Evolutionary conservation across 1,140 invertebrate genomes (phyloP).

Genomic region (Gryon sp.): DNA sequence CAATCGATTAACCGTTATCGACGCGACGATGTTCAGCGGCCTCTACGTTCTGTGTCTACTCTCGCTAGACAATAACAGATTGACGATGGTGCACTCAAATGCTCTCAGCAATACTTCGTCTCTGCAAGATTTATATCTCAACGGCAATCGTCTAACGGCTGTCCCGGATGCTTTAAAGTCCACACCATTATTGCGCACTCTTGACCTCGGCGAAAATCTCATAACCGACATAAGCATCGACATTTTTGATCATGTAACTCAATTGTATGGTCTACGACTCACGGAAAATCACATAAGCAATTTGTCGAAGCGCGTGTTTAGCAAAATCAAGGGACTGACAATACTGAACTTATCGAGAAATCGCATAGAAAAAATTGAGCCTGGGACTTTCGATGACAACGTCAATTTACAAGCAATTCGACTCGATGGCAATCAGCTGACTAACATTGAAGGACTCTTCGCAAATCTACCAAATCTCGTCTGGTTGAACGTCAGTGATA

Average conservation of each 20-base stretch:
- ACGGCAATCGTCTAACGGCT: slow-evolving; percentile 90
- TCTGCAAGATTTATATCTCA: slow-evolving; percentile 92
- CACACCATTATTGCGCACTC: slow-evolving; percentile 89
- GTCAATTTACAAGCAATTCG: slow-evolving; percentile 91
- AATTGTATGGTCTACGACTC: slow-evolving; percentile 90
- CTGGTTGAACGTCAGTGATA: slow-evolving; percentile 95
- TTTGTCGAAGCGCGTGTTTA: slow-evolving; percentile 90
- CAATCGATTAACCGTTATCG: slow-evolving; percentile 89
- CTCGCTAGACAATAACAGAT: slow-evolving; percentile 90
- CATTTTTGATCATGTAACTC: slow-evolving; percentile 88
- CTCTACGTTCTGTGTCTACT: slow-evolving; percentile 88
- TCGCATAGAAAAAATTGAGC: slow-evolving; percentile 91
- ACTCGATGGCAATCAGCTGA: slow-evolving; percentile 92
- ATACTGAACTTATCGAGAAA: slow-evolving; percentile 94
- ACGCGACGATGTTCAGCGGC: slow-evolving; percentile 88
- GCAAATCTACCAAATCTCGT: slow-evolving; percentile 91
- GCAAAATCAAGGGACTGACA: slow-evolving; percentile 89
- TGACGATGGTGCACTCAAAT: slow-evolving; percentile 87
- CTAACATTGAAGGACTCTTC: slow-evolving; percentile 91
- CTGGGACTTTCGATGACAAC: slow-evolving; percentile 91
- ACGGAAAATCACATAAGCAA: slow-evolving; percentile 94
- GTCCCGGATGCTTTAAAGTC: slow-evolving; percentile 91
- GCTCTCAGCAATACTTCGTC: slow-evolving; percentile 91
- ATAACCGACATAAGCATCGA: slow-evolving; percentile 90
- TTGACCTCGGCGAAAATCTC: slow-evolving; percentile 94